phyloP scores from a whole-genome alignment of 2,888 invertebrate genomes.

The Sialis lutaria region DNA sequence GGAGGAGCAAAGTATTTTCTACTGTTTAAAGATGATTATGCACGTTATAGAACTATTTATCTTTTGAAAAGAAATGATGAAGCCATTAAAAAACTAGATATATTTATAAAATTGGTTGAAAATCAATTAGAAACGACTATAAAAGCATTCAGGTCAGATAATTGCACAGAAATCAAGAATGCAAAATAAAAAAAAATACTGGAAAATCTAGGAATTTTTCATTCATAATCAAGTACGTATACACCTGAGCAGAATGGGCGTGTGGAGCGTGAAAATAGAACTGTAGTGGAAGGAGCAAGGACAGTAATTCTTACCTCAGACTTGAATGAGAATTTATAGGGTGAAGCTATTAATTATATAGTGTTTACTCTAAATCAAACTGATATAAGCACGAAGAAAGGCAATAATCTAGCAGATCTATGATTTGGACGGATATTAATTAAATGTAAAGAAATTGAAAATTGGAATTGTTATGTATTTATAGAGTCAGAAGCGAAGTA shows the following conservation, averaged over 20 bases:
- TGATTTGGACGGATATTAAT: constrained; percentile 8
- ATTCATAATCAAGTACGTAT: constrained; percentile 7
- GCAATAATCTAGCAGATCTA: constrained; percentile 8
- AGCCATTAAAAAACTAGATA: constrained; percentile 10
- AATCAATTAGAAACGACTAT: constrained; percentile 13
- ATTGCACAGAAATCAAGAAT: constrained; percentile 14
- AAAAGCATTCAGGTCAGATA: constrained; percentile 13
- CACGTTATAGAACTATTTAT: constrained; percentile 14
- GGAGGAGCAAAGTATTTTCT: constrained; percentile 16
- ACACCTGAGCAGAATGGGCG: constrained; percentile 6
- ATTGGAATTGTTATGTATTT: constrained; percentile 1
- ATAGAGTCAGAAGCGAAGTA: constrained; percentile 8
- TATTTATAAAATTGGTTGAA: constrained; percentile 13
- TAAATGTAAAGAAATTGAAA: neutral
- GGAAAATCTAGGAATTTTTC: constrained; percentile 14
- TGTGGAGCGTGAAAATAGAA: constrained; percentile 8
- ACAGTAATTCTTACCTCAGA: constrained; percentile 8
- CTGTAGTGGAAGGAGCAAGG: constrained; percentile 14
- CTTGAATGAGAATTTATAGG: constrained; percentile 8
- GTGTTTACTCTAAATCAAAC: constrained; percentile 11
- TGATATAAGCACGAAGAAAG: constrained; percentile 7
- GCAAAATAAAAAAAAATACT: constrained; percentile 8
- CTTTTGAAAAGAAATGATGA: constrained; percentile 15
- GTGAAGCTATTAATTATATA: constrained; percentile 11
- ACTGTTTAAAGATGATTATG: constrained; percentile 14